phyloP scores from a whole-genome alignment of 2,113 vertebrate species.

The Willisornis vidua region DNA sequence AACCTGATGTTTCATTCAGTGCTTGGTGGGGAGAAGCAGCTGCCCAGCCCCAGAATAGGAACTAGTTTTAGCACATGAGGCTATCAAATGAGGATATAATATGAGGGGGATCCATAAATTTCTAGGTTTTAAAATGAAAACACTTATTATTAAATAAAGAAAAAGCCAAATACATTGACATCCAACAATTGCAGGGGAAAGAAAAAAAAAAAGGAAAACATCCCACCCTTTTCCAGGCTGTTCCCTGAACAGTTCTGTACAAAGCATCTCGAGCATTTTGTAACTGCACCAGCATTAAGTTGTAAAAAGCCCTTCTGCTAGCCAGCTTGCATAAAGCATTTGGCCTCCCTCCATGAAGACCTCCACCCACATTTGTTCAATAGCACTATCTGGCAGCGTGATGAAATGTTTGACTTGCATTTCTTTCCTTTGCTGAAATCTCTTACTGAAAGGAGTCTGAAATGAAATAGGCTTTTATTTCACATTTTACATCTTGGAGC shows the following conservation, averaged over 20 bases:
- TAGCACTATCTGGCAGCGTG: background rate
- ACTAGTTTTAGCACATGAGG: background rate
- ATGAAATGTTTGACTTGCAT: background rate
- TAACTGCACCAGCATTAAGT: background rate
- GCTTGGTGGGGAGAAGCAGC: background rate
- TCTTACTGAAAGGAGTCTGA: background rate
- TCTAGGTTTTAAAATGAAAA: background rate
- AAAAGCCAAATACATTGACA: background rate
- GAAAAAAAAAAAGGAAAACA: background rate
- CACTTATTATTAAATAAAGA: background rate
- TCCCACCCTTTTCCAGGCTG: background rate
- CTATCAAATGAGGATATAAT: background rate
- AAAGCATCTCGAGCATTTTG: conserved; percentile 4
- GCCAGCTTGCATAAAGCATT: conserved; percentile 22
- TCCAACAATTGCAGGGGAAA: background rate
- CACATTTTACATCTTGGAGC: background rate
- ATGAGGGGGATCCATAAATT: background rate
- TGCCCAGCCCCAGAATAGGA: background rate
- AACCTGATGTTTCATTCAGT: background rate
- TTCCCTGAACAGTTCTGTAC: conserved; percentile 28
- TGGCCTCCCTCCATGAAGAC: conserved; percentile 41
- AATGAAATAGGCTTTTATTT: background rate
- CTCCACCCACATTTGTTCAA: conserved; percentile 36
- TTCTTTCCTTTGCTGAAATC: background rate
- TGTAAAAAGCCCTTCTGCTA: background rate